Evolutionary conservation across 2,113 vertebrate genomes (phyloP).

Genomic region (Lampris incognitus): DNA sequence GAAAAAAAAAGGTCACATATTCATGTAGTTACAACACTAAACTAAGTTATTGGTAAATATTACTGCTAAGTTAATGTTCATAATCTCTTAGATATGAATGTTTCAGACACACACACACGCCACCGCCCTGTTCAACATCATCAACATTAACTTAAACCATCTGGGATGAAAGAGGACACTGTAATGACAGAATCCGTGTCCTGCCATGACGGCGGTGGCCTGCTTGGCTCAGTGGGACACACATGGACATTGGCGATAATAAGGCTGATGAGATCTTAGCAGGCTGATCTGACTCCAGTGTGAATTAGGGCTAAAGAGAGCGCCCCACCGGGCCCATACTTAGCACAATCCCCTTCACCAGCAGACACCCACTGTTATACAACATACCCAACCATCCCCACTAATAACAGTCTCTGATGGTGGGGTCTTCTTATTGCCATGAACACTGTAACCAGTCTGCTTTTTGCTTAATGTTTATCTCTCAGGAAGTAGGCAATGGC

Average conservation of each 20-base stretch:
- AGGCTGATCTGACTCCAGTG: conserved; percentile 80
- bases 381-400: conserved; percentile 77
- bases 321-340: conserved; percentile 79
- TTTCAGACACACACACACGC: neutral
- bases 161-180: conserved; percentile 37
- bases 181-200: conserved; percentile 53
- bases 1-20: no score
- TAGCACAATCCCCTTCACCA: conserved; percentile 85
- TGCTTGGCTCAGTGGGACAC: conserved; percentile 61
- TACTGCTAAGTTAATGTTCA: no score
- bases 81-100: no score
- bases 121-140: conserved; percentile 11
- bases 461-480: conserved; percentile 87
- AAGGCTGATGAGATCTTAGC: conserved; percentile 85
- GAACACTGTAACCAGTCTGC: conserved; percentile 69
- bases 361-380: conserved; percentile 83
- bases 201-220: conserved; percentile 59
- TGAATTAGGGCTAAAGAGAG: conserved; percentile 86
- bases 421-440: conserved; percentile 79
- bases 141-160: conserved; percentile 46
- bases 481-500: conserved; percentile 79
- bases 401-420: conserved; percentile 84
- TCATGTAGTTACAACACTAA: no score
- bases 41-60: no score
- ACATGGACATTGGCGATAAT: conserved; percentile 75